Conservation (phyloP, 2,888 invertebrate species). For the Protonemura montana region DNA sequence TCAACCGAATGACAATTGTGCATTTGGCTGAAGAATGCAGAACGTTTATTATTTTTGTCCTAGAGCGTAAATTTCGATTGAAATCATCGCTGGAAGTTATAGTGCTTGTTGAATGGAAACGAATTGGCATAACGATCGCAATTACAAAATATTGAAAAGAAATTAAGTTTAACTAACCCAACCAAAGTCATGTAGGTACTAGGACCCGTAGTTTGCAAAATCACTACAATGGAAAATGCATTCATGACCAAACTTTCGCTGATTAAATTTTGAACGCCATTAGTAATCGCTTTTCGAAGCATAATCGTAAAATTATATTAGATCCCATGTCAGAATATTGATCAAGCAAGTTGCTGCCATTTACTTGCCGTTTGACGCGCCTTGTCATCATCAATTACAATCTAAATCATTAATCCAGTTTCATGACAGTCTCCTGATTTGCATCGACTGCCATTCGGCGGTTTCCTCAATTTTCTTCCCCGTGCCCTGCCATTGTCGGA, state of each 20-base stretch:
- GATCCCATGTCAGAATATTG: neutral
- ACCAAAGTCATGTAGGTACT: no score
- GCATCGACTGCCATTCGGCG: slow-evolving; percentile 25
- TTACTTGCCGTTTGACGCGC: neutral
- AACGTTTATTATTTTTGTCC: no score
- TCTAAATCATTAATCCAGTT: slow-evolving; percentile 28
- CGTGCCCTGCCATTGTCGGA: slow-evolving; percentile 14
- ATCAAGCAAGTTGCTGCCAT: neutral
- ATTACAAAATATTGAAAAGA: no score
- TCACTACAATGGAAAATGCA: neutral
- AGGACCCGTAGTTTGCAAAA: neutral
- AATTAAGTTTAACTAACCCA: no score
- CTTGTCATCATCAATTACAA: slow-evolving; percentile 33
- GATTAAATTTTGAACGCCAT: neutral
- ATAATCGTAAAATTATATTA: neutral
- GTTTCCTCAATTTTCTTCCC: slow-evolving; percentile 2
- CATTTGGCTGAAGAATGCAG: no score
- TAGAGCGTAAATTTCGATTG: no score
- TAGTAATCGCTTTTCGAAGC: neutral
- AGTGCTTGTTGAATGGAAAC: no score
- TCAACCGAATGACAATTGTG: neutral
- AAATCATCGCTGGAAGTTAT: no score
- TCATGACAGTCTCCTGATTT: slow-evolving; percentile 29
- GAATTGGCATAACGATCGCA: no score
- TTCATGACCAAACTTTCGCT: neutral